These are phyloP conservation scores for Eucidaris tribuloides DNA, from an alignment of 35 echinoderm and acorn worm genomes.

Conservation along the genomic window DNA sequence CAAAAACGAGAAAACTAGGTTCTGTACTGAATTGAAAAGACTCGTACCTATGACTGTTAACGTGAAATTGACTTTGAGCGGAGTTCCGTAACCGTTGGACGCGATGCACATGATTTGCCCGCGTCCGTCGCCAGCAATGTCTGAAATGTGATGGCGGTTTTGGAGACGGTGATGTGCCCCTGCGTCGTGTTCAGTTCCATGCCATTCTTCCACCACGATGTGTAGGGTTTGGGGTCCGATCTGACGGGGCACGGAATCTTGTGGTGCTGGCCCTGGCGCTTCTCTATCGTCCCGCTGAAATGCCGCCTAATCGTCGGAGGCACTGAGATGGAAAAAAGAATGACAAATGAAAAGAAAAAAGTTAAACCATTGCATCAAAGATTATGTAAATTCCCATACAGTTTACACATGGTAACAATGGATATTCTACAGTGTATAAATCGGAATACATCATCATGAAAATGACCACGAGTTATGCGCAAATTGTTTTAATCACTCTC, in stretches of 20 bases:
- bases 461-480: too few relatives aligned
- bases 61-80: neutral
- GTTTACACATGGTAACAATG: too few relatives aligned
- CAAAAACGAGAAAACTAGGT: too few relatives aligned
- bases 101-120: neutral
- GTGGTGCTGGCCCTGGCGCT: neutral
- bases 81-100: neutral
- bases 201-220: conserved; percentile 4
- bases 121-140: neutral
- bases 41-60: neutral
- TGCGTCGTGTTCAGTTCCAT: neutral
- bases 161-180: neutral
- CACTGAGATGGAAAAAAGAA: too few relatives aligned
- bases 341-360: too few relatives aligned
- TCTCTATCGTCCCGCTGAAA: neutral
- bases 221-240: neutral
- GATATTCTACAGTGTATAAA: too few relatives aligned
- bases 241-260: conserved; percentile 11
- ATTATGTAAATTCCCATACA: too few relatives aligned
- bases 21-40: too few relatives aligned
- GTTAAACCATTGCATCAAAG: too few relatives aligned
- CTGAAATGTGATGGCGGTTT: conserved; percentile 5
- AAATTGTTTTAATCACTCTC: too few relatives aligned
- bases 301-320: neutral
- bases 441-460: too few relatives aligned